Evolutionary conservation across 2,797 vertebrate species (phyloP), one percentile per base, ranked within the genome.

Genomic region (Lagodon rhomboides): DNA sequence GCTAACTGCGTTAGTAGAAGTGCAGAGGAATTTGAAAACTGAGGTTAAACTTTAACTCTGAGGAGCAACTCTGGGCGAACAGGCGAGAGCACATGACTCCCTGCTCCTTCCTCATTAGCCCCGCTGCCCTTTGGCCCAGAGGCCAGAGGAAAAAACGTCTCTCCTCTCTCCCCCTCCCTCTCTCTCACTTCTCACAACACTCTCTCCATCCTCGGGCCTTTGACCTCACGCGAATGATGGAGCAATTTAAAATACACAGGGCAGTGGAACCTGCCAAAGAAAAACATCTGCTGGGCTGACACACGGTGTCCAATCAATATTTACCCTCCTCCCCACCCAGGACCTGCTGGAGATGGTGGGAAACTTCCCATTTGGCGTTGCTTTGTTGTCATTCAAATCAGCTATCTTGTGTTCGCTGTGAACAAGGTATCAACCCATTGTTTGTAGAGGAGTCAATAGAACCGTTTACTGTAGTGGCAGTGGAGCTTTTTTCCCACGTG

Each of bases 201-300:
- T 68, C 87, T 69, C 73, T 79, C 73, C 88, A 82, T 89, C 83
- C 85, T 78, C 18, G 44, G 87, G 92, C 94, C 94, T 95, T 94
- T 96, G 95, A 96, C 95, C 95, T 94, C 86, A 3, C 83, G 68
- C 71, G 83, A 92, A 92, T 92, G 92, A 91, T 49, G 20, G 80
- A 90, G 92, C 90, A 86, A 90, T 92, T 92, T 91, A 92, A 94
- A 94, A 95, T 91, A 95, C 94, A 95, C 93, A 94, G 67, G 61
- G 80, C 77, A 41, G 79, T 61, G 73, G 88, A 92, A 93, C 82
- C 83, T 87, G 92, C 85, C 86, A 75, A 89, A 91, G 87, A 86
- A 91, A 92, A 95, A 94, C 95, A 96, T 95, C 95, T 96, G 95
- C 89, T 91, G 80, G 59, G 84, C 85, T 85, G 88, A 90, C 84